Evolutionary conservation across 2,113 vertebrate species (phyloP), one percentile per base, ranked within the genome.

Genomic region (Lanius collurio): DNA sequence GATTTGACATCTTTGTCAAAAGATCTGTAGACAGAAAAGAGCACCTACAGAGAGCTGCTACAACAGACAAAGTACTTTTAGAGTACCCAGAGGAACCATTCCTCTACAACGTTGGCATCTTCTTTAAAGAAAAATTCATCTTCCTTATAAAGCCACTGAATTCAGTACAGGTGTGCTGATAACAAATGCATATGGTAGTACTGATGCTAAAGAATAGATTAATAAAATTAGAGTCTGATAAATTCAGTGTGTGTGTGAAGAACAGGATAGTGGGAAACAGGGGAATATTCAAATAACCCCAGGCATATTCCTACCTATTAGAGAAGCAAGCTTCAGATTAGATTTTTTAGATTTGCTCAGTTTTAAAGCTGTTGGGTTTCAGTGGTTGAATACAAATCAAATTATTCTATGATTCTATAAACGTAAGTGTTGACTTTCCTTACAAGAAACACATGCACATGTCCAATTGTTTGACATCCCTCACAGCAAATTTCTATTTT

Each of bases 61-160:
- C 12, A 70, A 56, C 80, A 95, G 65, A 52, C 21, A 91, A 88
- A 73, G 65, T 44, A 83, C 65, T 93, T 93, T 49, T 33, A 77
- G 44, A 86, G 68, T 12, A 85, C 63, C 57, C 84, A 82, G 8
- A 85, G 84, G 75, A 96, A 89, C 91, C 41, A 87, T 62, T 76
- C 77, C 50, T 74, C 68, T 64, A 52, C 67, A 95, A 77, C 60
- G 65, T 7, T 57, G 75, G 70, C 57, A 28, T 31, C 59, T 60
- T 69, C n/a, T 87, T 85, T 91, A 68, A 95, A 92, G 94, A 70
- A 87, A 81, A 84, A 42, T 42, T 93, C 92, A 80, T 92, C 89
- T 95, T 96, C 41, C 91, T 78, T 81, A 81, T 57, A 90, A 83
- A 93, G 87, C 55, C 82, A 90, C 71, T 55, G 27, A 77, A 60